Conservation (phyloP, 2,797 vertebrate genomes). For the Pelochelys cantorii region DNA sequence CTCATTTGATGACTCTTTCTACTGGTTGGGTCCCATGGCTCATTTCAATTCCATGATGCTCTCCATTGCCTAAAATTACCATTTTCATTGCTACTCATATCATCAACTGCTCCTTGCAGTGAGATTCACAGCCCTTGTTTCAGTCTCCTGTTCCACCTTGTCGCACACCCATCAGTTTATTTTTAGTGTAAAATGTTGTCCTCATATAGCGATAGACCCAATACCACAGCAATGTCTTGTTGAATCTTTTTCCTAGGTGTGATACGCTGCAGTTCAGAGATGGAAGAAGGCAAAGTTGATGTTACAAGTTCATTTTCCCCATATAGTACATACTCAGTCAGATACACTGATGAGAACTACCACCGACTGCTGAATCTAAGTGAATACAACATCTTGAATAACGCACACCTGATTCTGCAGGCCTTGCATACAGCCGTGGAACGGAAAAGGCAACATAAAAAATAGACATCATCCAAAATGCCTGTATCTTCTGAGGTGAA, state of each 20-base stretch:
- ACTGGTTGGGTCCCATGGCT: fast-evolving
- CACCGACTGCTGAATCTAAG: slow-evolving; percentile 82
- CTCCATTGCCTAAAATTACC: not conserved
- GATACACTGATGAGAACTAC: slow-evolving; percentile 81
- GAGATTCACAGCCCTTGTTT: not conserved
- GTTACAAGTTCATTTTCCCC: slow-evolving; percentile 80
- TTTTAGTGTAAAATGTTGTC: not conserved
- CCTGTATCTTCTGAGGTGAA: not conserved
- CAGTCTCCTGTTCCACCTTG: not conserved
- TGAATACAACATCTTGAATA: slow-evolving; percentile 87
- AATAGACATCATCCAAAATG: not conserved
- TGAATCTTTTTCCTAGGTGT: slow-evolving; percentile 65
- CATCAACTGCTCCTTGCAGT: not conserved
- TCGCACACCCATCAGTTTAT: not conserved
- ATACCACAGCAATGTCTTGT: not conserved
- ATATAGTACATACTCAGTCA: slow-evolving; percentile 83
- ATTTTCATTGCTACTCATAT: not conserved
- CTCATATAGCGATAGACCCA: not conserved
- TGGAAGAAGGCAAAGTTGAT: slow-evolving; percentile 84
- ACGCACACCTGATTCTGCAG: slow-evolving; percentile 80
- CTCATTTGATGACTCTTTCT: not conserved
- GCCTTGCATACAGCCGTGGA: slow-evolving; percentile 77
- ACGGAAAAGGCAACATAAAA: slow-evolving; percentile 72
- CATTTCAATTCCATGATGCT: not conserved
- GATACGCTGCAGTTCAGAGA: slow-evolving; percentile 81